These are phyloP conservation scores for Spicauda simplicius DNA, from an alignment of 2,888 invertebrate genomes.

Conservation along the genomic window DNA sequence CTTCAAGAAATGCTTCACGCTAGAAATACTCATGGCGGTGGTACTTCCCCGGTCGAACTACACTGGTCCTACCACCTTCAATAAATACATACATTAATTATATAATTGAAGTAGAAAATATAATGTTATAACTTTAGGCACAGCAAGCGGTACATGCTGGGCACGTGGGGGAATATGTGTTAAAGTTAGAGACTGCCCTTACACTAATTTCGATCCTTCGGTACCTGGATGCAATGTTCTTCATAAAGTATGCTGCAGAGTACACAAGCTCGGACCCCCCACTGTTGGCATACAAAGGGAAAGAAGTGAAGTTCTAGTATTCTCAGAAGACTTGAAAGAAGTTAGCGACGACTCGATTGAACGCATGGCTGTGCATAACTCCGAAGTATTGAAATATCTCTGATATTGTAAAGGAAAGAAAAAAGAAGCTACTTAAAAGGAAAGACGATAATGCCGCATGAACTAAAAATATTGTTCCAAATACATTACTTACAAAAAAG, in stretches of 20 bases:
- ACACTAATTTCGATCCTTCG: slow-evolving; percentile 51
- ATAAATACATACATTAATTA: no score
- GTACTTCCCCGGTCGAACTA: no score
- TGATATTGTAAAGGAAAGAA: background rate
- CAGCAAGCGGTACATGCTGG: slow-evolving; percentile 59
- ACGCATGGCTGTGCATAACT: slow-evolving; percentile 27
- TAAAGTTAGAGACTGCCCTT: slow-evolving; percentile 47
- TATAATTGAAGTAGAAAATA: no score
- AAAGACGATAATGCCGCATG: no score
- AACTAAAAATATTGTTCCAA: no score
- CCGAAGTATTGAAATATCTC: slow-evolving; percentile 15
- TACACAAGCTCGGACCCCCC: background rate
- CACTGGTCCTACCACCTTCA: no score
- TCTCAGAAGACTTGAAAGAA: slow-evolving; percentile 33
- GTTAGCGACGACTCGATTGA: slow-evolving; percentile 9
- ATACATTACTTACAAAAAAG: no score
- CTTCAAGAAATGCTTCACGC: no score
- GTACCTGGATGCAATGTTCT: slow-evolving; percentile 56
- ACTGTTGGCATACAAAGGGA: background rate
- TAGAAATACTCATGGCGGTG: no score
- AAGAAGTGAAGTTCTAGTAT: background rate
- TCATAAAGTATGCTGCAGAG: slow-evolving; percentile 59
- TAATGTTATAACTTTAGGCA: slow-evolving; percentile 46
- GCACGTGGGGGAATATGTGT: slow-evolving; percentile 62
- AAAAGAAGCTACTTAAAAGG: no score